Evolutionary conservation across 2,888 invertebrate genomes (phyloP).

Genomic region (Strigamia maritima): DNA sequence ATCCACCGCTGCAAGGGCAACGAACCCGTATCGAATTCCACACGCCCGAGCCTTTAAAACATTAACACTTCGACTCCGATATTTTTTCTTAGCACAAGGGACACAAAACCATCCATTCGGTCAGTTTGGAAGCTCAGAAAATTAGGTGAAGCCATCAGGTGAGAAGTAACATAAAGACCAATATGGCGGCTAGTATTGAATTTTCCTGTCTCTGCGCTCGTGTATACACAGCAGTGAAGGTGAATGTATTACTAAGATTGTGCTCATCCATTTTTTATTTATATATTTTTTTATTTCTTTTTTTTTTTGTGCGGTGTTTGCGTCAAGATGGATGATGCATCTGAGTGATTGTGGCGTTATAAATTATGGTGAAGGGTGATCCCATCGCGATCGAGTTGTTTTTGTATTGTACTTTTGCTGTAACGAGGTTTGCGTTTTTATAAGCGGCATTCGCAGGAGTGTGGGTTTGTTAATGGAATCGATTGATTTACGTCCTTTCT

Average conservation of each 20-base stretch:
- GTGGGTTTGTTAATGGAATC: slow-evolving; percentile 37
- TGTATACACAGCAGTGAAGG: neutral
- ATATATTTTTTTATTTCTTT: neutral
- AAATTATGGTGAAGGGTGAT: slow-evolving; percentile 19
- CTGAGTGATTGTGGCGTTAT: slow-evolving; percentile 27
- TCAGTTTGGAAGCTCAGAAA: neutral
- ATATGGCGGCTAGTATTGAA: slow-evolving; percentile 29
- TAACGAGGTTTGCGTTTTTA: slow-evolving; percentile 19
- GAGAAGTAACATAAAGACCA: slow-evolving; percentile 17
- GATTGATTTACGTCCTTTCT: slow-evolving; percentile 38
- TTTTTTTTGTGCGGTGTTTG: too few species aligned
- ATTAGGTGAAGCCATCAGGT: slow-evolving; percentile 9
- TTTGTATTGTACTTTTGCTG: neutral
- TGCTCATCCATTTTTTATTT: slow-evolving; percentile 30
- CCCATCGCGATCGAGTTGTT: slow-evolving; percentile 30
- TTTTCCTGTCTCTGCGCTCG: neutral
- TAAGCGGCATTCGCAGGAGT: slow-evolving; percentile 31
- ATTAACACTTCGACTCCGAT: neutral
- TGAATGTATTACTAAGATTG: slow-evolving; percentile 1
- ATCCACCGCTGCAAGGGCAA: neutral
- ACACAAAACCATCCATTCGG: neutral
- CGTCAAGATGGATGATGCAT: neutral
- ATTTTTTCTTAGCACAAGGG: neutral
- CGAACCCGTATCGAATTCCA: neutral
- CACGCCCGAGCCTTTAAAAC: neutral